Base-by-base conservation (phyloP, 1,140 invertebrate species). In the Ditylenchus dipsaci region DNA sequence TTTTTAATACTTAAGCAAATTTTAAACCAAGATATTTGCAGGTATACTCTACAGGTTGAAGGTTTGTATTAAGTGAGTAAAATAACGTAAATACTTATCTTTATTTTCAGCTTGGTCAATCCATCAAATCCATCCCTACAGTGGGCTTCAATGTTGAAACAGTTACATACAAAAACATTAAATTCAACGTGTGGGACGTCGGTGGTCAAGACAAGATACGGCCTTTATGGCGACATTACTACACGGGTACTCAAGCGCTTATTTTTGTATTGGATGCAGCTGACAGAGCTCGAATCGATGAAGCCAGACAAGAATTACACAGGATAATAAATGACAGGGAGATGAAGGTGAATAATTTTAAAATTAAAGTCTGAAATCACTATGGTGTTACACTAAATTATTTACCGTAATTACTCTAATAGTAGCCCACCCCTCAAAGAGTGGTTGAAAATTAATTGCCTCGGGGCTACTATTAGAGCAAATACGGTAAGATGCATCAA, bases 81-180 rank as follows among this genome's bases (percentile, higher is more conserved):
- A 38, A 38, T 38, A 38, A 38, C 33, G 11, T 38, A 11, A 5
- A 38, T n/a, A n/a, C n/a, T n/a, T 38, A 5, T 38, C 33, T 11
- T 38, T 38, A 38, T 5, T 5, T 38, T 38, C n/a, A 38, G 88
- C 87, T 95, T 85, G 92, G 92, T 79, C 92, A 96, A 87, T 92
- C 91, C 78, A 92, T 96, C 74, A 95, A 92, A 84, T 95, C 93
- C 83, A 95, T 97, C 87, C 93, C 93, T 62, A 96, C 95, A 71
- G 95, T 99, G 78, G 96, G 96, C 78, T 99, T 99, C 85, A 99
- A 99, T 87, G 96, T 99, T 76, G 96, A 99, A 88, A 97, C 95
- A 71, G 95, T 99, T 67, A 94, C 91, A 74, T 95, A 95, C 87
- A 97, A 97, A 88, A 98, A 97, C 88, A 94, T 99, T 78, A 97